These are phyloP conservation scores for Epirrhoe alternata DNA, from an alignment of 2,888 invertebrate genomes.

Conservation along the genomic window DNA sequence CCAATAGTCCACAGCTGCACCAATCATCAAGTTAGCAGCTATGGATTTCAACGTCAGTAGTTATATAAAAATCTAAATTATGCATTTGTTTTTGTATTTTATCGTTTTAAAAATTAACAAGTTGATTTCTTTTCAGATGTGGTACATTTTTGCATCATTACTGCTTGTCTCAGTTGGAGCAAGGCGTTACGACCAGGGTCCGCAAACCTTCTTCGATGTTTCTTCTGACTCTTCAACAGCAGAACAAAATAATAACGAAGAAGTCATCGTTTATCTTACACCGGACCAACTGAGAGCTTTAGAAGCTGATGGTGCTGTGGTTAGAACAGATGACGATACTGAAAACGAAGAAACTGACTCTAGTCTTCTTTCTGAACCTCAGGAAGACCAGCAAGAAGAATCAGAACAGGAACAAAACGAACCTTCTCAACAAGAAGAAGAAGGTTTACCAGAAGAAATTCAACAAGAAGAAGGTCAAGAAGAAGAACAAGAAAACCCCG, in stretches of 20 bases:
- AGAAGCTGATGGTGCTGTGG: conserved; percentile 57
- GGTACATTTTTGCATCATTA: conserved; percentile 50
- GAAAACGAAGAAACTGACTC: conserved; percentile 39
- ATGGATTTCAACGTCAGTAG: conserved; percentile 62
- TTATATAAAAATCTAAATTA: not conserved
- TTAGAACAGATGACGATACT: conserved; percentile 45
- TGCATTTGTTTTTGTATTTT: not conserved
- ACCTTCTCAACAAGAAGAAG: conserved; percentile 38
- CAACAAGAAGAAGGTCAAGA: conserved; percentile 38
- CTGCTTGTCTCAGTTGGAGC: conserved; percentile 52
- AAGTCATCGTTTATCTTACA: conserved; percentile 70
- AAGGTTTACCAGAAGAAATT: conserved; percentile 27
- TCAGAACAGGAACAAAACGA: conserved; percentile 37
- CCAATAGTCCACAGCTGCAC: conserved; percentile 51
- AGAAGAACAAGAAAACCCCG: conserved; percentile 37
- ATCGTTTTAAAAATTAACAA: not conserved
- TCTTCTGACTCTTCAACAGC: conserved; percentile 40
- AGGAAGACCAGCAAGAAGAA: conserved; percentile 42
- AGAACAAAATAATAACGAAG: conserved; percentile 55
- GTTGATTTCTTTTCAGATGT: conserved; percentile 56
- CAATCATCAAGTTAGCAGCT: conserved; percentile 49
- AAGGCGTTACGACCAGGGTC: conserved; percentile 53
- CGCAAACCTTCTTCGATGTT: conserved; percentile 54
- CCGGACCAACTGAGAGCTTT: conserved; percentile 67
- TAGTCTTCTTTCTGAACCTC: conserved; percentile 29